Conservation (phyloP, 2,797 vertebrate species). For the Eupleurogrammus muticus region DNA sequence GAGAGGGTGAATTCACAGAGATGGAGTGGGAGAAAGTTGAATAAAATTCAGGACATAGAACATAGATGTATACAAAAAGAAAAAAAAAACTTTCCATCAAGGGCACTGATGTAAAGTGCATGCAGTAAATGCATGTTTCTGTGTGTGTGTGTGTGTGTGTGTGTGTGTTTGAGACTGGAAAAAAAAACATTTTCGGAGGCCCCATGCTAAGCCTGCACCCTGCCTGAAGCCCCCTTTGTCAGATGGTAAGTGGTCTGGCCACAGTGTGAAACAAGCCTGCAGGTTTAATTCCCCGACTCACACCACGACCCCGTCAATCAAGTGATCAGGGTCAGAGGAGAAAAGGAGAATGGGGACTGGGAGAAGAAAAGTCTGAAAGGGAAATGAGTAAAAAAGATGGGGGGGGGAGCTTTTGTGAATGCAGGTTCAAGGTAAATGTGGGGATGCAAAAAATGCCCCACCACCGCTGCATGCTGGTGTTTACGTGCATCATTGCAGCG, state of each 20-base stretch:
- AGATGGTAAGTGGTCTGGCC: conserved; percentile 60
- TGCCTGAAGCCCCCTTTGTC: conserved; percentile 46
- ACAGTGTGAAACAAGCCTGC: conserved; percentile 49
- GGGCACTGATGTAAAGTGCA: conserved; percentile 11
- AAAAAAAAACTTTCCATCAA: conserved; percentile 24
- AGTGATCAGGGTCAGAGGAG: conserved; percentile 29
- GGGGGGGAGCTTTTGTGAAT: neutral
- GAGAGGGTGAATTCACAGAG: conserved; percentile 1
- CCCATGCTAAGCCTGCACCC: conserved; percentile 34
- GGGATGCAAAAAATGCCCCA: neutral
- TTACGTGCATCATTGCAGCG: conserved; percentile 31
- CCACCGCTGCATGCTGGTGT: conserved; percentile 2
- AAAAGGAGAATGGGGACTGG: neutral
- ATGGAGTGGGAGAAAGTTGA: conserved; percentile 28
- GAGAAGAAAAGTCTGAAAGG: neutral
- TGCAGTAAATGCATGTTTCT: neutral
- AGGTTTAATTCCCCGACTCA: conserved; percentile 39
- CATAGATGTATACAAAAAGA: conserved; percentile 7
- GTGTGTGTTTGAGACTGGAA: conserved; percentile 12
- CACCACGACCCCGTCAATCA: conserved; percentile 62
- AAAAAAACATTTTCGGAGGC: conserved; percentile 20
- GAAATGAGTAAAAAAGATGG: neutral
- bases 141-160: neutral
- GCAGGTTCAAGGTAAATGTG: neutral
- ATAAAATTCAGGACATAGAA: neutral